phyloP scores from a whole-genome alignment of 2,888 invertebrate species.

The Drepanosiphum platanoidis region DNA sequence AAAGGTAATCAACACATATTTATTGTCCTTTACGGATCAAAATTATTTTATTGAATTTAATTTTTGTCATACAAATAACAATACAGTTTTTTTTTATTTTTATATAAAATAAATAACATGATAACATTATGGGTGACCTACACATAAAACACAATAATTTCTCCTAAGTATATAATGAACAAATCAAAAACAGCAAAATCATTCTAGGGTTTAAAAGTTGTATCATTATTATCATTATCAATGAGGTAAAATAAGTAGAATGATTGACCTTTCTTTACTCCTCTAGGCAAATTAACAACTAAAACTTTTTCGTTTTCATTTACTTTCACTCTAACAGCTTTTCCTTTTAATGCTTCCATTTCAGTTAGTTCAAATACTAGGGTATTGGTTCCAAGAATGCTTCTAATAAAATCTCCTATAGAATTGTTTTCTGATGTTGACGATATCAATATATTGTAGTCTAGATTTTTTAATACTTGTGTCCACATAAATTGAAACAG shows the following conservation, averaged over 20 bases:
- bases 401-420: neutral
- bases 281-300: constrained; percentile 36
- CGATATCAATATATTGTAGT: constrained; percentile 36
- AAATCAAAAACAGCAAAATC: neutral
- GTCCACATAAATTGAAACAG: constrained; percentile 47
- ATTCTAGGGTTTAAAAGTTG: neutral
- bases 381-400: neutral
- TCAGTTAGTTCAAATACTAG: constrained; percentile 41
- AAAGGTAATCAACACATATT: too few relatives aligned
- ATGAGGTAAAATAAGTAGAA: constrained; percentile 42
- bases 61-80: too few relatives aligned
- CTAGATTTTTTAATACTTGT: constrained; percentile 12
- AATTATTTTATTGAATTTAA: too few relatives aligned
- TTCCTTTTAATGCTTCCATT: constrained; percentile 42
- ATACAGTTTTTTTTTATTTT: too few relatives aligned
- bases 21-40: too few relatives aligned
- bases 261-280: constrained; percentile 35
- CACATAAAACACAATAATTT: too few relatives aligned
- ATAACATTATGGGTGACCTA: too few relatives aligned
- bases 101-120: too few relatives aligned
- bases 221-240: neutral
- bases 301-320: constrained; percentile 47
- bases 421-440: neutral
- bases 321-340: constrained; percentile 40
- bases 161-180: neutral